Evolutionary conservation across 2,113 vertebrate genomes (phyloP).

Genomic region (Mesoclemmys tuberculata): DNA sequence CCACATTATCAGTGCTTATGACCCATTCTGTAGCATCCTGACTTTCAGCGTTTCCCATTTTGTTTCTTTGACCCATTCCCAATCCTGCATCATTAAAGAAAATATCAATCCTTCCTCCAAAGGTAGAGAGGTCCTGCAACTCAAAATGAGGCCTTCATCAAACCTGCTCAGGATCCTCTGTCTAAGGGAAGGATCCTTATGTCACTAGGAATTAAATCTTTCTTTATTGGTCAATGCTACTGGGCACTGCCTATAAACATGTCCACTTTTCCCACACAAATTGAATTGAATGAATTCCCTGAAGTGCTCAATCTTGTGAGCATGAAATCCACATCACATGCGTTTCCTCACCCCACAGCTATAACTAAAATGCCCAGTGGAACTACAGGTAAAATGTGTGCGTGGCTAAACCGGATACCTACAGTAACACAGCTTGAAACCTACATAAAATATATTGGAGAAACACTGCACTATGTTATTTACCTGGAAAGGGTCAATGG

Average conservation of each 20-base stretch:
- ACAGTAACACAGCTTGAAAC: neutral
- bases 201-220: neutral
- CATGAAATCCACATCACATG: neutral
- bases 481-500: neutral
- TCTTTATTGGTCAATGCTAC: neutral
- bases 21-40: neutral
- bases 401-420: neutral
- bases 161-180: neutral
- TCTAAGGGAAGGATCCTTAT: rapidly evolving
- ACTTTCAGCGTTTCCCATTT: neutral
- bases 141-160: neutral
- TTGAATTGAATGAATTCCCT: neutral
- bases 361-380: neutral
- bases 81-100: neutral
- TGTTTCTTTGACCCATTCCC: neutral
- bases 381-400: neutral
- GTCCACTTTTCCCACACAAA: neutral
- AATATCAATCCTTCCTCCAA: neutral
- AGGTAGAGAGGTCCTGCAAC: neutral
- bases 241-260: neutral
- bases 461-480: neutral
- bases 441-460: rapidly evolving
- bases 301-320: neutral
- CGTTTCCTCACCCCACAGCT: neutral
- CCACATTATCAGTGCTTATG: neutral